A percentile compares a stretch with the other conserved stretches of the same genome.
Conservation (phyloP, 2,888 invertebrate genomes). For the Anorthoa munda region DNA sequence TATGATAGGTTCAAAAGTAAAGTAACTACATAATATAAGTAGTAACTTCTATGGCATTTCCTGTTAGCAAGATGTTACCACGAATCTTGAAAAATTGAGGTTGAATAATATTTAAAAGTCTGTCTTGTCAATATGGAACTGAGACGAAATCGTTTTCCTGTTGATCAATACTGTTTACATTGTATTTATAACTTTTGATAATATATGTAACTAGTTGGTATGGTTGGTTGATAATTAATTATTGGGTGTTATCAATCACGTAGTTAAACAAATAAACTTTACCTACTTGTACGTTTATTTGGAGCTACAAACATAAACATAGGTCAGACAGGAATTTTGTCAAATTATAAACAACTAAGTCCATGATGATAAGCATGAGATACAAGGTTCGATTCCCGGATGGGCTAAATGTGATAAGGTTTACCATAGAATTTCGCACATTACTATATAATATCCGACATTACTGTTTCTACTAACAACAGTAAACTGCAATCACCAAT, state of each 20-base stretch:
- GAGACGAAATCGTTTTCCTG: constrained; percentile 54
- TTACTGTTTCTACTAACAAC: too few relatives aligned
- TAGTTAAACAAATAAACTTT: neutral
- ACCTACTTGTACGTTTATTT: too few relatives aligned
- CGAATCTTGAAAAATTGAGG: constrained; percentile 14
- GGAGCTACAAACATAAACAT: neutral
- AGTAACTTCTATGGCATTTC: neutral
- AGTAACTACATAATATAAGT: neutral
- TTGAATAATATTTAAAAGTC: constrained; percentile 53
- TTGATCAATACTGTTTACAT: constrained; percentile 44
- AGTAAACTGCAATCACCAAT: neutral
- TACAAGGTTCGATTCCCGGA: too few relatives aligned
- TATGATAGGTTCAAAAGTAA: neutral
- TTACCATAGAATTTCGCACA: too few relatives aligned
- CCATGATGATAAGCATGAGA: too few relatives aligned
- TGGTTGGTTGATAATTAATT: constrained; percentile 9
- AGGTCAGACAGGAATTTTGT: neutral
- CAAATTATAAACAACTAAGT: too few relatives aligned
- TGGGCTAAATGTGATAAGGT: too few relatives aligned
- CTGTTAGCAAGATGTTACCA: neutral
- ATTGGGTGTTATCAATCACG: constrained; percentile 3
- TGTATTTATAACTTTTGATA: constrained; percentile 50
- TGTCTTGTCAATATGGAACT: constrained; percentile 33
- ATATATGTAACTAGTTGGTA: neutral
- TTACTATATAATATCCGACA: too few relatives aligned